Conservation (phyloP, 2,113 vertebrate species). For the Phalacrocorax aristotelis region DNA sequence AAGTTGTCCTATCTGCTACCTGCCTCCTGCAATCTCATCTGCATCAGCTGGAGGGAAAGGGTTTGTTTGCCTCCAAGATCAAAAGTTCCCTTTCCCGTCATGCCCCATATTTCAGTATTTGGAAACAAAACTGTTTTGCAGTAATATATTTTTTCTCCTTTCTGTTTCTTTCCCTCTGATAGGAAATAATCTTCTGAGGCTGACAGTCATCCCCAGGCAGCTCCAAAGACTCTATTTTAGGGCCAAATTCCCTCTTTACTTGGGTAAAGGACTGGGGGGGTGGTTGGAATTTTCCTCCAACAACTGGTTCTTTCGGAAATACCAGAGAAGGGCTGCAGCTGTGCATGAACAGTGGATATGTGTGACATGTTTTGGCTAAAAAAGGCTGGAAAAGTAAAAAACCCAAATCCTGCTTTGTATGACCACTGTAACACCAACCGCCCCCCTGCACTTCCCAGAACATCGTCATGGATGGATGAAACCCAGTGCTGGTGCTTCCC, state of each 20-base stretch:
- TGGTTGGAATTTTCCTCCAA: neutral
- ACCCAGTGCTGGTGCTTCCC: neutral
- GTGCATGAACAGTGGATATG: neutral
- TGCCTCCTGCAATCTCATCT: neutral
- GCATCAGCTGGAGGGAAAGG: neutral
- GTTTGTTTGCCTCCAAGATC: neutral
- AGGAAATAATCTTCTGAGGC: neutral
- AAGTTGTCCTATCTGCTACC: neutral
- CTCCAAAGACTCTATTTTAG: neutral
- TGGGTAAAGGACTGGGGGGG: neutral
- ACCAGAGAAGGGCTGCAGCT: neutral
- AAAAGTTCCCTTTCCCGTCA: neutral
- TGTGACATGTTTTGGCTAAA: neutral
- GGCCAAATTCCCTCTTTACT: neutral
- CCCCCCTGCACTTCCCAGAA: fast-evolving
- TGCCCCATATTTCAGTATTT: neutral
- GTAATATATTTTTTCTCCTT: neutral
- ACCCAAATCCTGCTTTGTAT: neutral
- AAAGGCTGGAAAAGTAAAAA: neutral
- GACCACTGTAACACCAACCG: neutral
- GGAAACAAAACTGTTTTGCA: neutral
- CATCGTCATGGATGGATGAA: neutral
- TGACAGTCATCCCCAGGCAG: neutral
- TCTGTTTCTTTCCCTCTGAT: neutral
- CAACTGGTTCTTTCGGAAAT: neutral